Percentiles rank a stretch among this genome's conserved stretches.
phyloP scores from a whole-genome alignment of 1,140 invertebrate genomes.

The Rhyacophila brunnea region DNA sequence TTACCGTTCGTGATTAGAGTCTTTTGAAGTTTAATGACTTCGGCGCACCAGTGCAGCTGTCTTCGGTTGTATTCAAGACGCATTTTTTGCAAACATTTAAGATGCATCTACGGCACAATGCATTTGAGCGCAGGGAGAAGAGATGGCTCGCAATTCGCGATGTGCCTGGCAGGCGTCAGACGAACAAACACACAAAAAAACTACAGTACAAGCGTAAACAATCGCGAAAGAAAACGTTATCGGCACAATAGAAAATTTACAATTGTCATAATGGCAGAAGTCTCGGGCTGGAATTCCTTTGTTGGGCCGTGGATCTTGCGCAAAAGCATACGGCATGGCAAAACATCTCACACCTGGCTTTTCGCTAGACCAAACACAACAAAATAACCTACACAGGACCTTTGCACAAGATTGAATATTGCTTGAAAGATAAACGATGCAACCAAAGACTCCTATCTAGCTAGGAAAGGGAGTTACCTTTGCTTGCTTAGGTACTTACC shows the following conservation, averaged over 20 bases:
- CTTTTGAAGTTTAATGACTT: no score
- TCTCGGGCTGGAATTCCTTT: slow-evolving; percentile 33
- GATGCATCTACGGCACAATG: background rate
- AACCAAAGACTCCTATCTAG: background rate
- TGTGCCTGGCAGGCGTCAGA: no score
- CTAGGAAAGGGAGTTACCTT: background rate
- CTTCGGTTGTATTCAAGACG: background rate
- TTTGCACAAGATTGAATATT: slow-evolving; percentile 7
- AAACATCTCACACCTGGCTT: slow-evolving; percentile 23
- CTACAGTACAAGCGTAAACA: slow-evolving; percentile 24
- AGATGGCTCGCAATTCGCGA: background rate
- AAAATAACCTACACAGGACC: background rate
- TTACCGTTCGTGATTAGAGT: no score
- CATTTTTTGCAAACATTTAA: background rate
- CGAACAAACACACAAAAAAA: slow-evolving; percentile 12
- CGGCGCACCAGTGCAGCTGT: no score
- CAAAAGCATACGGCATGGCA: slow-evolving; percentile 6
- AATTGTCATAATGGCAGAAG: slow-evolving; percentile 30
- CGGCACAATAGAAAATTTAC: slow-evolving; percentile 29
- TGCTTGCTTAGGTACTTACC: no score
- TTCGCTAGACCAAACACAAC: background rate
- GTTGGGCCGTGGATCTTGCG: slow-evolving; percentile 29
- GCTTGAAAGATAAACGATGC: background rate
- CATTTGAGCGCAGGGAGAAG: slow-evolving; percentile 1
- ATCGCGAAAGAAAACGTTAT: slow-evolving; percentile 32